These are phyloP conservation scores for Acanthurus lineatus DNA, from an alignment of 2,797 vertebrate species.

Conservation along the genomic window DNA sequence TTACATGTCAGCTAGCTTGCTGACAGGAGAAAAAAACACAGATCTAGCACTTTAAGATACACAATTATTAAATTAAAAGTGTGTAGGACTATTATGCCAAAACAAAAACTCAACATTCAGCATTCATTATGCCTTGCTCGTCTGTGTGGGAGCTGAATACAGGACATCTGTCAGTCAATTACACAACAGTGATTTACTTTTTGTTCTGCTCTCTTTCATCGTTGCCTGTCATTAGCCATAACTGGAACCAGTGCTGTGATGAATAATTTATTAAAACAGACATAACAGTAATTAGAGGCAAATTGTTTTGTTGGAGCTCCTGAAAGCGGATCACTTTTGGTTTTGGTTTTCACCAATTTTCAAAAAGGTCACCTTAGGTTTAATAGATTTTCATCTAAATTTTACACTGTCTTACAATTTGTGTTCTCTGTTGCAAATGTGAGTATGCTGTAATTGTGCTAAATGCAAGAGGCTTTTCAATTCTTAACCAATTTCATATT, in stretches of 20 bases:
- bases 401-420: neutral
- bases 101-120: conserved; percentile 27
- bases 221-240: conserved; percentile 5
- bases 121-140: conserved; percentile 14
- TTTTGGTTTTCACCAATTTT: neutral
- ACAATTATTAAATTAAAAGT: conserved; percentile 46
- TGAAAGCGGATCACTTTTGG: neutral
- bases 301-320: neutral
- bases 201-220: conserved; percentile 13
- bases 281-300: conserved; percentile 12
- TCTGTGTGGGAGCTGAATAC: conserved; percentile 48
- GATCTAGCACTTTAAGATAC: conserved; percentile 7
- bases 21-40: neutral
- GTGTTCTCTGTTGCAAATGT: neutral
- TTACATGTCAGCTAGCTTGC: conserved; percentile 29
- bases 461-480: no score
- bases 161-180: conserved; percentile 50
- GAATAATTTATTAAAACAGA: conserved; percentile 2
- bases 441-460: no score
- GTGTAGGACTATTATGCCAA: conserved; percentile 32
- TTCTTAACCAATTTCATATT: no score
- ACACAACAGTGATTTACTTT: conserved; percentile 23
- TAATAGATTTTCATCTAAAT: neutral
- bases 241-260: conserved; percentile 7
- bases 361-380: neutral